These are phyloP conservation scores for Theretra japonica DNA, from an alignment of 2,888 invertebrate genomes.

Conservation along the genomic window DNA sequence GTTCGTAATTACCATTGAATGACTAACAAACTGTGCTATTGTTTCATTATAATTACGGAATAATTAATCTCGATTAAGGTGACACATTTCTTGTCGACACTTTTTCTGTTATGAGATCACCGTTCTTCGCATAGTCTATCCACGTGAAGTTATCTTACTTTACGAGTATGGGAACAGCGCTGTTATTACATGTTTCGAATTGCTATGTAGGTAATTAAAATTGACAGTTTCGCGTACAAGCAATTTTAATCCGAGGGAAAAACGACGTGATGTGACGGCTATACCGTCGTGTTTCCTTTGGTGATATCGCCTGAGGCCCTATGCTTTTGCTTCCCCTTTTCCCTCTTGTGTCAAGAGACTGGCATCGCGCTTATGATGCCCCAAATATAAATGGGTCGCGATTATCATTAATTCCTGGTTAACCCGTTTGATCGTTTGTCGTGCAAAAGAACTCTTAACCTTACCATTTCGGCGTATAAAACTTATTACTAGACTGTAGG, in stretches of 20 bases:
- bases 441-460: too few species aligned
- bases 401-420: too few species aligned
- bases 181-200: neutral
- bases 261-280: too few species aligned
- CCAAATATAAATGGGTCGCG: too few species aligned
- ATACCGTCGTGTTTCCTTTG: too few species aligned
- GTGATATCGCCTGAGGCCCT: too few species aligned
- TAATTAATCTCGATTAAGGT: neutral
- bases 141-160: neutral
- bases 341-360: too few species aligned
- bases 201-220: neutral
- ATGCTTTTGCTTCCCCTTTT: too few species aligned
- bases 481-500: too few species aligned
- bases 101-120: slow-evolving; percentile 1
- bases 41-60: neutral
- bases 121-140: neutral
- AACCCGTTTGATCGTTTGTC: too few species aligned
- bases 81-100: neutral
- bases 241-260: neutral
- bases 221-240: neutral
- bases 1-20: neutral
- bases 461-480: too few species aligned
- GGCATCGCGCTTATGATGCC: too few species aligned
- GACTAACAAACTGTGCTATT: neutral
- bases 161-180: neutral